Evolutionary conservation across 2,888 invertebrate species (phyloP).

Genomic region (Leucophora obtusa): DNA sequence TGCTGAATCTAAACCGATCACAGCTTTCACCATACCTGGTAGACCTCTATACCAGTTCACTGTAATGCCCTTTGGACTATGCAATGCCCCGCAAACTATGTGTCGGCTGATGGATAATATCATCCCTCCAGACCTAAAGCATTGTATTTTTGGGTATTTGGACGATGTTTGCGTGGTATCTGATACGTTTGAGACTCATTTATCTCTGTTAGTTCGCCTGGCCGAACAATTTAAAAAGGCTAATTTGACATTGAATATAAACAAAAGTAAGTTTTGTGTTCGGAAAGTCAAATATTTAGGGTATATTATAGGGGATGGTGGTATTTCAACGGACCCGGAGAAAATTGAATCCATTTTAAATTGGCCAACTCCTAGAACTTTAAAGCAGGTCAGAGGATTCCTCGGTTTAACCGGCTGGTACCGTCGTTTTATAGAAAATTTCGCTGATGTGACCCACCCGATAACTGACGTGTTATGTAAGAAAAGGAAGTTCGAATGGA

Average conservation of each 20-base stretch:
- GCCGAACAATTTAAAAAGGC: too few relatives aligned
- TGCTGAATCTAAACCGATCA: too few relatives aligned
- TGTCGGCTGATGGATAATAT: not conserved
- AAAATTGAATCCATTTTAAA: too few relatives aligned
- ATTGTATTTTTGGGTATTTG: too few relatives aligned
- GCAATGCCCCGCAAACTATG: too few relatives aligned
- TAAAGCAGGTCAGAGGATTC: too few relatives aligned
- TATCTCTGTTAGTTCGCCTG: not conserved
- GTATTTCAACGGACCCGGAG: too few relatives aligned
- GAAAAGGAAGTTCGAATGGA: slow-evolving; percentile 35
- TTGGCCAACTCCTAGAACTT: too few relatives aligned
- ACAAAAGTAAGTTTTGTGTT: too few relatives aligned
- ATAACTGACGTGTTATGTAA: slow-evolving; percentile 39
- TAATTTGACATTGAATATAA: not conserved
- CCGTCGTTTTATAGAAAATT: slow-evolving; percentile 56
- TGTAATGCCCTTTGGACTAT: slow-evolving; percentile 38
- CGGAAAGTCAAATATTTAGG: slow-evolving; percentile 6
- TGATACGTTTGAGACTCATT: slow-evolving; percentile 1
- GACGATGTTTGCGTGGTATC: too few relatives aligned
- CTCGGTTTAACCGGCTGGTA: slow-evolving; percentile 64
- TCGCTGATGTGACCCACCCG: slow-evolving; percentile 26
- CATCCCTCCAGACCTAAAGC: not conserved
- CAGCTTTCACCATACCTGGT: too few relatives aligned
- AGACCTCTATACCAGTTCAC: slow-evolving; percentile 51
- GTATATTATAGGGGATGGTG: too few relatives aligned